A percentile compares a stretch with the other conserved stretches of the same genome.
Conservation (phyloP, 92 coral and sea anemone genomes). For the Montipora capitata region DNA sequence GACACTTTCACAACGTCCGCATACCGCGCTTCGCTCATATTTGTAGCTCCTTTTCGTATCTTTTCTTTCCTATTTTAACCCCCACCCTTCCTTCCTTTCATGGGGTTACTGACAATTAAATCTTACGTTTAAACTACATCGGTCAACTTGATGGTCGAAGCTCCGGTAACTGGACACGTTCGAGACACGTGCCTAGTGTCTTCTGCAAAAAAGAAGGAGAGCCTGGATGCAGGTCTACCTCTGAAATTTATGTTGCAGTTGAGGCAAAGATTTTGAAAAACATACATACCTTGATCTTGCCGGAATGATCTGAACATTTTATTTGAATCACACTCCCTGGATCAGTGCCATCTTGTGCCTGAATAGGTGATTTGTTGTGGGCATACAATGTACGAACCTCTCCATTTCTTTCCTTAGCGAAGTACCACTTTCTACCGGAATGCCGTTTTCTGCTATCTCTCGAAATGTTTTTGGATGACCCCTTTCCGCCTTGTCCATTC, state of each 20-base stretch:
- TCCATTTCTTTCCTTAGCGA: background rate
- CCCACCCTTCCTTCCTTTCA: too few species aligned
- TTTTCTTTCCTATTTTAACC: too few species aligned
- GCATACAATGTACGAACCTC: slow-evolving; percentile 13
- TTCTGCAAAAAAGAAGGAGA: too few species aligned
- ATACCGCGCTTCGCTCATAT: background rate
- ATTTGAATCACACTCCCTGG: slow-evolving; percentile 8
- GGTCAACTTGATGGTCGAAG: background rate
- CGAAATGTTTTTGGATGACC: background rate
- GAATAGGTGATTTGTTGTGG: slow-evolving; percentile 10
- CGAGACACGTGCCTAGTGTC: too few species aligned
- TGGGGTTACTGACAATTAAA: background rate
- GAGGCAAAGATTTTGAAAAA: too few species aligned
- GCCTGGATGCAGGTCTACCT: too few species aligned
- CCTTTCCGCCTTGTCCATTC: slow-evolving; percentile 7
- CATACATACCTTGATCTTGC: background rate
- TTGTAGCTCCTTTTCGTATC: background rate
- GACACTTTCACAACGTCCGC: background rate
- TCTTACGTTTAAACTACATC: background rate
- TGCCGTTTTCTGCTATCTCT: background rate
- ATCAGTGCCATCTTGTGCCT: slow-evolving; percentile 18
- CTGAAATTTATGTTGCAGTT: too few species aligned
- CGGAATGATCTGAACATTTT: background rate
- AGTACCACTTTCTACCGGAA: slow-evolving; percentile 22
- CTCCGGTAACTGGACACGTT: background rate